Base-by-base conservation (phyloP, 1,140 invertebrate genomes). In the Cheumatopsyche charites region DNA sequence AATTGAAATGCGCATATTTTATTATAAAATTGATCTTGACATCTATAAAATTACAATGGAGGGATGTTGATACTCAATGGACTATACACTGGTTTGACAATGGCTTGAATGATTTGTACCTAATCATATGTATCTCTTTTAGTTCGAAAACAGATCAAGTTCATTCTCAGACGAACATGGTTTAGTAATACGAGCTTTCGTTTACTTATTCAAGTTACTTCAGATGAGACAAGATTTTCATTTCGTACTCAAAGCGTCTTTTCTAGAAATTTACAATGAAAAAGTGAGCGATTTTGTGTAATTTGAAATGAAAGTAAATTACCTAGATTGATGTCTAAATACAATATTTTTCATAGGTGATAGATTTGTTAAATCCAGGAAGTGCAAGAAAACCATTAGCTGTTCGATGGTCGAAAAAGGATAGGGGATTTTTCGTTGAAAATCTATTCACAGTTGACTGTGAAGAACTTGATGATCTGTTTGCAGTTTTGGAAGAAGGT, bases 221-320 rank as follows among this genome's bases (percentile, higher is more conserved):
- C 88, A 90, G 80, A 89, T 90, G 79, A 87, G 90, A 72, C 88
- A 90, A 25, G 89, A 93, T 58, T 87, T 88, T 66, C 89, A 93
- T 79, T 95, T 96, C 82, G 87, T 97, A 36, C 85, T 98, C 36
- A 95, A 95, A 81, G 92, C 96, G 67, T 96, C 95, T 74, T 96
- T 97, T 84, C 84, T 98, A 73, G 95, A 97, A 86, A 96, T 97
- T 69, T 97, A 97, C 82, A 97, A 97, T 79, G 95, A 97, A 86
- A 95, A 97, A 87, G 94, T 97, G 77, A 76, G 17, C 13, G n/a
- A 19, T 36, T 36, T 36, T 36, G 9, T 9, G 3, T 36, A 4
- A 36, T 36, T 36, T 9, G 9, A n/a, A n/a, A 11, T 11, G 19
- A 52, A 52, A n/a, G 49, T 15, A 43, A n/a, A n/a, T n/a, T n/a